phyloP scores from a whole-genome alignment of 1,140 invertebrate genomes.

The Antheraea pernyi region DNA sequence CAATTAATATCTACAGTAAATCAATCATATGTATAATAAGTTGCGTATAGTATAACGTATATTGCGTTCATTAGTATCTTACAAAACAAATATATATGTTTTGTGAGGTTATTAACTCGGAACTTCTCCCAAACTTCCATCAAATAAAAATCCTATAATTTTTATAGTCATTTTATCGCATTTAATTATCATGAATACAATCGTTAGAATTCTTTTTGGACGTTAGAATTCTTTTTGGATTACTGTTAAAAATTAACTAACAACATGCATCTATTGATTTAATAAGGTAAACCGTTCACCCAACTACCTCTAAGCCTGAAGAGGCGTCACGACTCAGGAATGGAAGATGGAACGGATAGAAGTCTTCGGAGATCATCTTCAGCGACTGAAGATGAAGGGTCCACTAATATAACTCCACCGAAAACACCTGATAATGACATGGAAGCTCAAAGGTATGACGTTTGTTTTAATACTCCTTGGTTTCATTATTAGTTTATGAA shows the following conservation, averaged over 20 bases:
- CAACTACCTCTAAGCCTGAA: constrained; percentile 67
- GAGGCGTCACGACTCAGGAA: constrained; percentile 59
- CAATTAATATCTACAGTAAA: neutral
- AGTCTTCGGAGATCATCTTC: constrained; percentile 64
- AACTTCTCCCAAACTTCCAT: neutral
- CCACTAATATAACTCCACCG: constrained; percentile 71
- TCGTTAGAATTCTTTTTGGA: neutral
- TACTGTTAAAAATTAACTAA: neutral
- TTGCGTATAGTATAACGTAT: neutral
- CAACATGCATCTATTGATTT: neutral
- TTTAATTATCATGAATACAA: constrained; percentile 8
- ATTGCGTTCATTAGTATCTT: neutral
- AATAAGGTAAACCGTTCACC: constrained; percentile 65
- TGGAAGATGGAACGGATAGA: constrained; percentile 55
- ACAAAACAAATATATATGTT: neutral
- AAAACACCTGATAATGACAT: constrained; percentile 72
- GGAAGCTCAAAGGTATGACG: constrained; percentile 64
- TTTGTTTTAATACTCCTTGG: neutral
- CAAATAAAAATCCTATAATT: neutral
- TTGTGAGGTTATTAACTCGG: neutral
- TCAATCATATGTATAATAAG: neutral
- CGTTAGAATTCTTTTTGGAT: neutral
- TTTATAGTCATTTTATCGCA: constrained; percentile 1
- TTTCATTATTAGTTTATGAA: neutral
- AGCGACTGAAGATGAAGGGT: constrained; percentile 71